Evolutionary conservation across 2,113 vertebrate genomes (phyloP), one percentile per base, ranked within the genome.

Genomic region (Grantiella picta): DNA sequence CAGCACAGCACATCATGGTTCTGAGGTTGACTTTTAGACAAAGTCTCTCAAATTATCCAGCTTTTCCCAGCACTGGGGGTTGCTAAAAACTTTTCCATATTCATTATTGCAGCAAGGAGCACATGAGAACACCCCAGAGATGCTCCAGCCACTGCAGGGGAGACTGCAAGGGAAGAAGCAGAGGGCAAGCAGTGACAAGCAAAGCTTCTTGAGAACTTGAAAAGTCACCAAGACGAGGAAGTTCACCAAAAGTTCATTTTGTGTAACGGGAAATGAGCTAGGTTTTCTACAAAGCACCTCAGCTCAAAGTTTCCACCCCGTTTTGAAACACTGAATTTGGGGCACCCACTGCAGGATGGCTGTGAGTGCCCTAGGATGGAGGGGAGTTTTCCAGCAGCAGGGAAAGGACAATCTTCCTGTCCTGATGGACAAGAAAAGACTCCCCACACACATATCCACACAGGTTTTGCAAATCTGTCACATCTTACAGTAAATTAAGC

Each of bases 1-100:
- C 77, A 94, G 89, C 95, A 94, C 91, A 92, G 69, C 91, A 70
- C 83, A 94, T 82, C 91, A 92, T 87, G 90, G 94, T 91, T 95
- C 91, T 79, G 83, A 96, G 81, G 50, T 44, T 92, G 61, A 76
- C 80, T 72, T 71, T 89, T 42, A 76, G 33, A 38, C 0, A 18
- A 44, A 86, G 18, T 2, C 27, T 28, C 22, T n/a, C 21, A 78
- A 76, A 82, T 87, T 81, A 66, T 42, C 56, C 85, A 90, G 27
- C n/a, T 56, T 61, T 69, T 79, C 47, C 64, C 59, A 90, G 77
- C 63, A 28, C 82, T 61, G 63, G 21, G 21, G 27, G 36, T 18
- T 64, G 79, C 53, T 68, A 86, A 60, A 63, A 80, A 80, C 42
- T 77, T 92, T 76, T 25, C 57, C 19, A 4, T 28, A 10, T 52